phyloP scores from a whole-genome alignment of 2,797 vertebrate species.

The Myiotriccus ornatus region DNA sequence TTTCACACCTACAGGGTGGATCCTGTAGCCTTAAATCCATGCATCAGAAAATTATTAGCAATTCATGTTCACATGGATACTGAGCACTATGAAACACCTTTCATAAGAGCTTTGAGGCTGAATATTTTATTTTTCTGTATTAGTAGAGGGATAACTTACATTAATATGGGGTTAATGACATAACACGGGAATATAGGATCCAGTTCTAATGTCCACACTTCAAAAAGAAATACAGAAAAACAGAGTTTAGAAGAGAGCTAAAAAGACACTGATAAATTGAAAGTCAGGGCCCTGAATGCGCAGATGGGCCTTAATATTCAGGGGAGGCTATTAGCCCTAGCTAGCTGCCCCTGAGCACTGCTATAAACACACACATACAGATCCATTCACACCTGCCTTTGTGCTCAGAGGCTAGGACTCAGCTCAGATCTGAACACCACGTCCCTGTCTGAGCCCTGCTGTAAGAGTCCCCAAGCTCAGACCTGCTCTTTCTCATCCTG shows the following conservation, averaged over 20 bases:
- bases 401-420: background rate
- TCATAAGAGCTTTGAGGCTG: background rate
- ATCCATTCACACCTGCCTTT: too few species aligned
- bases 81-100: background rate
- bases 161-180: background rate
- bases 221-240: background rate
- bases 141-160: background rate
- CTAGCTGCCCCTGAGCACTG: accelerated
- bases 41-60: background rate
- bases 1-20: background rate
- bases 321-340: background rate
- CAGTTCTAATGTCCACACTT: background rate
- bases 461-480: accelerated
- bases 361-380: background rate
- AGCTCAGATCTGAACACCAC: background rate
- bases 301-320: background rate
- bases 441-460: background rate
- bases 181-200: background rate
- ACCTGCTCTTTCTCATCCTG: background rate
- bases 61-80: background rate
- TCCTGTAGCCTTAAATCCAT: background rate
- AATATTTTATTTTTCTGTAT: background rate
- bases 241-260: background rate
- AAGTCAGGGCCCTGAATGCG: background rate
- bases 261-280: background rate